phyloP scores from a whole-genome alignment of 2,888 invertebrate species.

The Phalangium opilio region DNA sequence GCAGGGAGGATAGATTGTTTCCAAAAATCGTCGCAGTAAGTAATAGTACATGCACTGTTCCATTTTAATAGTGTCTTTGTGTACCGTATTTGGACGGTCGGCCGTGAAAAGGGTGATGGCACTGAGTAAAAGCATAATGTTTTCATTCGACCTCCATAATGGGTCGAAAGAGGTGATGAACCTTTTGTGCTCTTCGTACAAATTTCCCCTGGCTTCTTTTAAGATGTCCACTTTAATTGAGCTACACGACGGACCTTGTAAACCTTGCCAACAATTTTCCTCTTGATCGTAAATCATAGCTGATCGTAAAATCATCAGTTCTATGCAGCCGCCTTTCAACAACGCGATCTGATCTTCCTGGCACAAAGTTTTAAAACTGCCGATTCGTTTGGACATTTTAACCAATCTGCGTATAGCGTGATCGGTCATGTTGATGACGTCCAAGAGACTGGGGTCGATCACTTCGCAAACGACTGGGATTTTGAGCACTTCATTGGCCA shows the following conservation, averaged over 20 bases:
- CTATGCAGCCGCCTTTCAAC: slow-evolving; percentile 84
- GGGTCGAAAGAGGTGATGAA: slow-evolving; percentile 73
- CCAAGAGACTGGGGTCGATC: slow-evolving; percentile 43
- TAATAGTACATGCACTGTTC: slow-evolving; percentile 19
- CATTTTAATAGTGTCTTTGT: slow-evolving; percentile 43
- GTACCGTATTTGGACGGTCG: slow-evolving; percentile 58
- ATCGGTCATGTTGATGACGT: slow-evolving; percentile 77
- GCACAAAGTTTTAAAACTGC: slow-evolving; percentile 78
- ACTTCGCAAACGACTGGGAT: slow-evolving; percentile 46
- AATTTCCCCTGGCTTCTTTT: slow-evolving; percentile 67
- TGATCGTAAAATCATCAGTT: slow-evolving; percentile 87
- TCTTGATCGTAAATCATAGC: slow-evolving; percentile 81
- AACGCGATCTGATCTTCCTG: slow-evolving; percentile 82
- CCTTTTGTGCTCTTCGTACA: slow-evolving; percentile 69
- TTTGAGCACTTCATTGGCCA: slow-evolving; percentile 68
- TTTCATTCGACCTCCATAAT: slow-evolving; percentile 70
- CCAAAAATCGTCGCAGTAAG: slow-evolving; percentile 19
- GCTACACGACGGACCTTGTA: slow-evolving; percentile 31
- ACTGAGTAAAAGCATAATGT: slow-evolving; percentile 74
- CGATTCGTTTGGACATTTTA: slow-evolving; percentile 42
- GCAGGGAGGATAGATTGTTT: slow-evolving; percentile 14
- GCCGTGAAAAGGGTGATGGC: slow-evolving; percentile 84
- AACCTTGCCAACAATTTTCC: slow-evolving; percentile 74
- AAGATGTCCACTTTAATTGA: slow-evolving; percentile 75
- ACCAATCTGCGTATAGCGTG: slow-evolving; percentile 67